Evolutionary conservation across 2,797 vertebrate genomes (phyloP), one percentile per base, ranked within the genome.

Genomic region (Prunella strophiata): DNA sequence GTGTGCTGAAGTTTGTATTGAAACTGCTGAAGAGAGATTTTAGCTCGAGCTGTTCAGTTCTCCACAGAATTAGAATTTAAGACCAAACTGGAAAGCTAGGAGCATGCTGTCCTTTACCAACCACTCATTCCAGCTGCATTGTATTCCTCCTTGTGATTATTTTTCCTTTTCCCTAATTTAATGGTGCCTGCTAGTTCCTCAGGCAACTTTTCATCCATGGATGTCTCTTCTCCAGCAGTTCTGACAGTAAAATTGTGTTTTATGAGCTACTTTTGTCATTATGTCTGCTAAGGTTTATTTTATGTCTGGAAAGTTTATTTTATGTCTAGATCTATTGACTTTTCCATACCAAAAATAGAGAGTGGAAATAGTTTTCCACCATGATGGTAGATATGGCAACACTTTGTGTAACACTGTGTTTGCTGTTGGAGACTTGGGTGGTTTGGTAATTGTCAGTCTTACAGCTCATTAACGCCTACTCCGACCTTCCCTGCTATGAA

Each of bases 321-420:
- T 83, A 29, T 52, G 45, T 78, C 91, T 92, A 18, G 17, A 52
- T 68, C 73, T 76, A 32, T 75, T 85, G 79, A 87, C 85, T 94
- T 89, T 68, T 70, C 78, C 26, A 6, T 66, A 30, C 61, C 72
- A 65, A 59, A 88, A 90, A 54, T 57, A 93, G 80, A 70, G 72
- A 22, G 47, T 30, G 62, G 45, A 75, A 76, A 78, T 36, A 62
- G 26, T 77, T 72, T 71, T 58, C 34, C 65, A 4, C 58, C 43
- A 1, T 29, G 16, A 34, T 3, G 8, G 42, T 38, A 40, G 89
- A n/a, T 42, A 32, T 0, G 77, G 79, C 77, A 52, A 8, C 11
- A 2, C 59, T 50, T 68, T 2, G 18, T 66, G 62, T 48, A 51
- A 50, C 0, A 1, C 38, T 77, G 7, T 23, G 26, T 89, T 93